Conservation (phyloP, 2,888 invertebrate species). For the Halictus quadricinctus region DNA sequence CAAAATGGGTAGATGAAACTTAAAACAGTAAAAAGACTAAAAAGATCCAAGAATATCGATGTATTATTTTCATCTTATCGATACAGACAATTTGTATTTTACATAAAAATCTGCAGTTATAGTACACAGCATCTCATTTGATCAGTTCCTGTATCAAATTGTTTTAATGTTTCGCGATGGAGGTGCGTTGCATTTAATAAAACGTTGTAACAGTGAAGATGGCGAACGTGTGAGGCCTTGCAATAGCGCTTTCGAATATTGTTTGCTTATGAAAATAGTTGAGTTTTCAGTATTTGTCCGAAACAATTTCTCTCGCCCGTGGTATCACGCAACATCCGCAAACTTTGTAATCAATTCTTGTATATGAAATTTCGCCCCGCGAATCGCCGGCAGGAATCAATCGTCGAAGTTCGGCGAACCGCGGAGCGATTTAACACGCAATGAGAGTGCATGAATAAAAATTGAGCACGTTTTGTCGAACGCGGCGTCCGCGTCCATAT, state of each 20-base stretch:
- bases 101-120: too few relatives aligned
- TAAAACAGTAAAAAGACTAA: too few relatives aligned
- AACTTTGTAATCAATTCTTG: slow-evolving; percentile 1
- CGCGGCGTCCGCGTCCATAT: slow-evolving; percentile 12
- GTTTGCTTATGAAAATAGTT: slow-evolving; percentile 1
- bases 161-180: too few relatives aligned
- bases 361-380: background rate
- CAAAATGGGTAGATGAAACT: too few relatives aligned
- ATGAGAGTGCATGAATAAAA: slow-evolving; percentile 30
- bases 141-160: too few relatives aligned
- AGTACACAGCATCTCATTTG: too few relatives aligned
- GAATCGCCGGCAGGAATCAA: background rate
- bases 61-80: too few relatives aligned
- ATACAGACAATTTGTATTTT: too few relatives aligned
- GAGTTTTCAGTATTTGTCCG: background rate
- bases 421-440: background rate
- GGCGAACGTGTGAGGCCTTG: background rate
- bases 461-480: slow-evolving; percentile 20
- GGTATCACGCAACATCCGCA: background rate
- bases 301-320: background rate
- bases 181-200: background rate
- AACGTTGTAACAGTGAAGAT: background rate
- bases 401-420: background rate
- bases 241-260: background rate
- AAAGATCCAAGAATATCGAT: too few relatives aligned